Evolutionary conservation across 2,888 invertebrate genomes (phyloP), one percentile per base, ranked within the genome.

Genomic region (Sinodicranocentrus sp.): DNA sequence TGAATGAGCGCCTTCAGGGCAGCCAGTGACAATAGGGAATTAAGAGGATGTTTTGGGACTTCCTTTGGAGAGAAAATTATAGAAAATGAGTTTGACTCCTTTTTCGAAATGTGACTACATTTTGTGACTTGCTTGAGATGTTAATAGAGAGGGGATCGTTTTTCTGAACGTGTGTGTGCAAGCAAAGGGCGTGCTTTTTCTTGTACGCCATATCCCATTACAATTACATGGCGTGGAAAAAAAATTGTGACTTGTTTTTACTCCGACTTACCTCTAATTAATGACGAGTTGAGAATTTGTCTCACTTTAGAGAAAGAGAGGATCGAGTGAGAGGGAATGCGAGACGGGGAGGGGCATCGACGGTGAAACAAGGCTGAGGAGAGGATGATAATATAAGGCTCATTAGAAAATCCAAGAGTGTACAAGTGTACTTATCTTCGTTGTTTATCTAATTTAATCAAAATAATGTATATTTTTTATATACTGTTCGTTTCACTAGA

Each of bases 11-110:
- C 33, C 33, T 33, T 10, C 5, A 33, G 33, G 10, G 15, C 21
- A 6, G 1, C 15, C 26, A 63, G 44, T 67, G 67, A 67, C 67
- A 67, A 67, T 67, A 23, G 44, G 43, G 25, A 67, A 67, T 67
- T 67, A 67, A 33, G 23, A 21, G 28, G 25, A 23, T 2, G n/a
- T n/a, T n/a, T n/a, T n/a, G n/a, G n/a, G n/a, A 33, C 33, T 33
- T 33, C 33, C 5, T 33, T 33, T 33, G 10, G 19, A 25, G 15
- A 23, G 21, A 23, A 57, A 5, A 57, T 21, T 54, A 54, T 25
- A 65, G 65, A 63, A 75, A 75, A 75, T 75, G 65, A 39, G 65
- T 75, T 75, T 75, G 19, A 75, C n/a, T 63, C 75, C 75, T 65
- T 75, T 75, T 75, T 26, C 8, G 52, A 19, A 8, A 52, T 52